Base-by-base conservation (phyloP, 2,888 invertebrate species). In the Synanthedon vespiformis region DNA sequence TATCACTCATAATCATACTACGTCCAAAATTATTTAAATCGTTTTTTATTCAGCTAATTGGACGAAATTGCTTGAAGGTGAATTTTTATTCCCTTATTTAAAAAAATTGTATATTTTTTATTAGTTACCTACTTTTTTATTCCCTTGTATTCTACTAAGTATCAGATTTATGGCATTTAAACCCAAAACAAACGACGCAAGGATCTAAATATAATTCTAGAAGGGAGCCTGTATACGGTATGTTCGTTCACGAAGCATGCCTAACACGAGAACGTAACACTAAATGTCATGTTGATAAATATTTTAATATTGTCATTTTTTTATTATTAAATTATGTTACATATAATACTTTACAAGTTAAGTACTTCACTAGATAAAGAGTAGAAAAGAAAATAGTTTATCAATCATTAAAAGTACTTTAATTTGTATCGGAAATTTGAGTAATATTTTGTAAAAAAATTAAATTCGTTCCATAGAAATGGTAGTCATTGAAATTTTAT, bases 271-370 rank as follows among this genome's bases (percentile, higher is more conserved):
- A 81, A 80, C 69, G 70, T 82, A 81, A 79, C 55, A 70, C 81
- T 81, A 81, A 77, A 74, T 70, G 77, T 74, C 71, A 72, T 76
- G 74, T 79, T 81, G 79, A 80, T 83, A 79, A 67, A 72, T 76
- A 80, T 79, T 72, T 80, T 82, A 86, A 85, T 87, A 87, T 87
- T 87, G 86, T 87, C 86, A 85, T 83, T 80, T 62, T 68, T 68
- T 62, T 59, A 64, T 76, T 79, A 76, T 76, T 79, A 67, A 76
- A 74, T 78, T 74, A 78, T 74, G 77, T 73, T 75, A 64, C 76
- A 22, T 22, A 81, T 79, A 68, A 70, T 76, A 80, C 71, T 76
- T 80, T 79, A 84, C 77, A 84, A 78, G 34, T 34, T 34, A 34
- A 34, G 65, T 77, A 78, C 65, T 70, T 70, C 69, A 68, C 78